These are phyloP conservation scores for Cataglyphis albicans DNA, from an alignment of 2,888 invertebrate genomes.

Conservation along the genomic window DNA sequence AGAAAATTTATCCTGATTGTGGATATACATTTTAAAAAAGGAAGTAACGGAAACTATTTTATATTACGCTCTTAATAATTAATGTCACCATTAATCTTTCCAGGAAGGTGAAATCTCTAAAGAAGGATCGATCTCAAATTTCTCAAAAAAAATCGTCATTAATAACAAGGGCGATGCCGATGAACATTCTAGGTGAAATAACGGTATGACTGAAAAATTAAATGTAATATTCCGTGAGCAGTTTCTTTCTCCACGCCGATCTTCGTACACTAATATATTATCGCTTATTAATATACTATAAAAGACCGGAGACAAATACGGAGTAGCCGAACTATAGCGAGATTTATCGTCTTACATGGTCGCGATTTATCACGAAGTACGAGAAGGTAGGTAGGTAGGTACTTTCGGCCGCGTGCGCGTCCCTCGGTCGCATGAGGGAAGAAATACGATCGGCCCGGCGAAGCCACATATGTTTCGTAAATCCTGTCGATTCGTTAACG, in stretches of 20 bases:
- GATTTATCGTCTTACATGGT: constrained; percentile 75
- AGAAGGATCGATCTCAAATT: neutral
- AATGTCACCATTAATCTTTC: neutral
- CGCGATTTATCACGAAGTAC: constrained; percentile 74
- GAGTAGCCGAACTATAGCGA: constrained; percentile 72
- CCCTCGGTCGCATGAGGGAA: constrained; percentile 70
- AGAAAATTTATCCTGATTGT: neutral
- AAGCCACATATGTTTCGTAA: constrained; percentile 74
- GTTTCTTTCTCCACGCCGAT: constrained; percentile 26
- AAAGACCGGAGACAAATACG: constrained; percentile 74
- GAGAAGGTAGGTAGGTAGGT: constrained; percentile 51
- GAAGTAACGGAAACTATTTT: neutral
- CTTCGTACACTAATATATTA: constrained; percentile 62
- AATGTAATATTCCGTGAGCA: constrained; percentile 33
- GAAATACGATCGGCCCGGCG: constrained; percentile 72
- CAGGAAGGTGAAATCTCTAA: neutral
- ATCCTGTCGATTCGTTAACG: constrained; percentile 76
- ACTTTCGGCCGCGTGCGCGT: constrained; percentile 60
- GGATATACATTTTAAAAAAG: neutral
- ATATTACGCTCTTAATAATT: neutral
- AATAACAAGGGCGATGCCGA: neutral
- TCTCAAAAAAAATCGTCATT: neutral
- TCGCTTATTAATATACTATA: constrained; percentile 72
- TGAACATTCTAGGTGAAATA: neutral
- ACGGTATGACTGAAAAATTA: constrained; percentile 26